Evolutionary conservation across 2,888 invertebrate species (phyloP), one percentile per base, ranked within the genome.

Genomic region (Dryobotodes eremita): DNA sequence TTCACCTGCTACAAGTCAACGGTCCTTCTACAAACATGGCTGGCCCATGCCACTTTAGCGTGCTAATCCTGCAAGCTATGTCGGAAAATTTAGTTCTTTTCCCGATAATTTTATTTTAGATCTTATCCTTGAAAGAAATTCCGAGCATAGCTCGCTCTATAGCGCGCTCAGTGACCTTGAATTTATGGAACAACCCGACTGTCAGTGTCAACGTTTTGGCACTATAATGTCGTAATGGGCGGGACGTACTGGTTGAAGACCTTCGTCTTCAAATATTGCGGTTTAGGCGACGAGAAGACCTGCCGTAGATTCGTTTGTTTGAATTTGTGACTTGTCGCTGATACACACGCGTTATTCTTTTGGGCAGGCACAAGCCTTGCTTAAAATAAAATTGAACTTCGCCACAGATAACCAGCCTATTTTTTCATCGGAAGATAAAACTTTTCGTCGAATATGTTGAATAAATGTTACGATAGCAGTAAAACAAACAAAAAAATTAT

Each of bases 401-500:
- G 8, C 48, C 26, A 8, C 13, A 68, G 3, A 31, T 15, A 31
- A 68, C 68, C 50, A 31, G 31, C 5, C 8, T n/a, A 20, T 17
- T 23, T 31, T 55, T 46, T 74, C 5, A 23, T 10, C 4, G 10
- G 6, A 20, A 6, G 1, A n/a, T n/a, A 13, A 57, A 23, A 0
- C n/a, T 75, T 20, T n/a, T 20, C n/a, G 20, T 50, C 13, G 20
- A 50, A 20, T 53, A 74, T 57, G 13, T 75, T 48, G 31, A 48
- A 31, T 53, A 26, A 23, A 61, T 50, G 10, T 50, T 23, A 75
- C 13, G 26, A 31, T 17, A 53, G 4, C 53, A 77, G 13, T 31
- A 77, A 77, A 75, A 62, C 0, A 53, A 76, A 55, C 15, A 62
- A 77, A 42, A 76, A 62, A 62, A 46, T 6, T 46, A 76, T n/a